Evolutionary conservation across 2,888 invertebrate genomes (phyloP).

Genomic region (Antitype chi): DNA sequence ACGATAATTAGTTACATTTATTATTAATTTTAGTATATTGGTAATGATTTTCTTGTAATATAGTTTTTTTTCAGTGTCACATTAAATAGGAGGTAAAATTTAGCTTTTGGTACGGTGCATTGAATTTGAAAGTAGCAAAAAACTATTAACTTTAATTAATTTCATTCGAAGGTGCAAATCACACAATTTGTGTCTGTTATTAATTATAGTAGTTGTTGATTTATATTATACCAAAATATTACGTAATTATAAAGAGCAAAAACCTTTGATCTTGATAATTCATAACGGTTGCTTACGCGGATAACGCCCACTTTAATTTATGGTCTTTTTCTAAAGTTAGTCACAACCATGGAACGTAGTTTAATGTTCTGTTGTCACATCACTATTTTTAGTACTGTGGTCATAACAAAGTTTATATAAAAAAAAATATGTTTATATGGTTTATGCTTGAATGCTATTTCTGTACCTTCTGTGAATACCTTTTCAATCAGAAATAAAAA

Average conservation of each 20-base stretch:
- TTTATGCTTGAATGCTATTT: not conserved
- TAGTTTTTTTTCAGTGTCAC: not conserved
- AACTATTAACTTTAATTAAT: not conserved
- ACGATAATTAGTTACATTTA: conserved; percentile 38
- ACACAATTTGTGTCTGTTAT: conserved; percentile 9
- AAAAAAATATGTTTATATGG: not conserved
- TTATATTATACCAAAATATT: conserved; percentile 21
- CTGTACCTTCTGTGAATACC: not conserved
- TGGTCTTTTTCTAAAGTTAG: conserved; percentile 22
- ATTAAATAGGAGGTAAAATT: not conserved
- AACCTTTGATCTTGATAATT: conserved; percentile 43
- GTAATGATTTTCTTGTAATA: not conserved
- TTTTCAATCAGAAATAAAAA: not conserved
- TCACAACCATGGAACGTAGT: conserved; percentile 2
- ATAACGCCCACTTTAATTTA: conserved; percentile 46
- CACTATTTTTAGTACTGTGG: conserved; percentile 23
- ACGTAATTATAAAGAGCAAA: conserved; percentile 25
- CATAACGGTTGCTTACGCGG: conserved; percentile 34
- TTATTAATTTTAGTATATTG: conserved; percentile 15
- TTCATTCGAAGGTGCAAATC: conserved; percentile 11
- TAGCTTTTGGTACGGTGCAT: not conserved
- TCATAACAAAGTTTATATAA: not conserved
- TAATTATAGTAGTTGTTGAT: conserved; percentile 18
- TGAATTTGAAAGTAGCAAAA: not conserved
- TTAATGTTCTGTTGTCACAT: conserved; percentile 9